Percentiles rank a stretch among this genome's conserved stretches.
phyloP scores from a whole-genome alignment of 2,888 invertebrate species.

The Prionchulus punctatus region DNA sequence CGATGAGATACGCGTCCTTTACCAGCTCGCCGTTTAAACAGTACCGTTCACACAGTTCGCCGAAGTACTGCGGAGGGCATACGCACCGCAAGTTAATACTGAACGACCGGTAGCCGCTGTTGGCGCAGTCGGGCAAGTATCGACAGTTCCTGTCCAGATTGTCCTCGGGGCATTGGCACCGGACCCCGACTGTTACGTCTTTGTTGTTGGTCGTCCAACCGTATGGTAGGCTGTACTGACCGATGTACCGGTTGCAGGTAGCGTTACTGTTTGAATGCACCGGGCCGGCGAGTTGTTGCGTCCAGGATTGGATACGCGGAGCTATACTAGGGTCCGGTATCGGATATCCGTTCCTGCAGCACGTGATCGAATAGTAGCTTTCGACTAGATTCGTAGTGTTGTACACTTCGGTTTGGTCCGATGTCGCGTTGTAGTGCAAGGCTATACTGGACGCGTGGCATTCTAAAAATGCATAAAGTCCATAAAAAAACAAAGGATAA shows the following conservation, averaged over 20 bases:
- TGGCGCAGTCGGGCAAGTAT: slow-evolving; percentile 2
- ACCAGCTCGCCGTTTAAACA: not conserved
- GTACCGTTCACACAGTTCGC: slow-evolving; percentile 8
- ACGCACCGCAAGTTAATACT: slow-evolving; percentile 8
- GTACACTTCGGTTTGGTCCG: not conserved
- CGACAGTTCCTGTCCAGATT: slow-evolving; percentile 7
- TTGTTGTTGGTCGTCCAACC: not conserved
- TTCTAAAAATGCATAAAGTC: no score
- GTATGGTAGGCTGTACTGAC: slow-evolving; percentile 7
- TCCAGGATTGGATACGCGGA: not conserved
- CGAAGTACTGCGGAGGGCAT: slow-evolving; percentile 1
- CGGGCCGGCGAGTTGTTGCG: not conserved
- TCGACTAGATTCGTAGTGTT: no score
- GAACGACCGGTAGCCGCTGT: slow-evolving; percentile 6
- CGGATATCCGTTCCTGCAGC: slow-evolving; percentile 4
- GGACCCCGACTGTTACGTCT: not conserved
- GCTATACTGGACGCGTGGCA: no score
- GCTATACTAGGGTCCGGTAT: not conserved
- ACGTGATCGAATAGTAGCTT: slow-evolving; percentile 5
- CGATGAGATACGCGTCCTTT: not conserved
- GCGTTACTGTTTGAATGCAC: not conserved
- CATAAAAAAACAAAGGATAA: no score
- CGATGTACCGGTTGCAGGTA: slow-evolving; percentile 3
- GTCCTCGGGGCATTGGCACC: slow-evolving; percentile 3
- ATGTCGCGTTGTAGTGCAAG: no score